Percentiles rank a stretch among this genome's conserved stretches.
Evolutionary conservation across 2,888 invertebrate species (phyloP).

Genomic region (Drosophila pseudotalamancana): DNA sequence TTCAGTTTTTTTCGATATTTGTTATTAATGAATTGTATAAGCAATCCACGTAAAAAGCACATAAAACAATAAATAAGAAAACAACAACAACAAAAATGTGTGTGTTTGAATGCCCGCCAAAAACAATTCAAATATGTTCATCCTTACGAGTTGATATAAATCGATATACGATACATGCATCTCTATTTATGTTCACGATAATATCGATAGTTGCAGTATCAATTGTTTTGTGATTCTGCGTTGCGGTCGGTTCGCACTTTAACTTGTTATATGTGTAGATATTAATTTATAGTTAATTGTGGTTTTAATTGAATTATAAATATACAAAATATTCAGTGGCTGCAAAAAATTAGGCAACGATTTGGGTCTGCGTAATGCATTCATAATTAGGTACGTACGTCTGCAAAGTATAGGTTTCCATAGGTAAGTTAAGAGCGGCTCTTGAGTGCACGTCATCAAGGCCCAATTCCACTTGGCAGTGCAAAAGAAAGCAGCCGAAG

Average conservation of each 20-base stretch:
- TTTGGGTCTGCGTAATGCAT: constrained; percentile 3
- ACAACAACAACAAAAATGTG: neutral
- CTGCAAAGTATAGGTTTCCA: constrained; percentile 6
- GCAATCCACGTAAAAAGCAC: constrained; percentile 39
- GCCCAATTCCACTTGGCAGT: constrained; percentile 8
- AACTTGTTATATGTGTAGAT: neutral
- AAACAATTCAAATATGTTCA: neutral
- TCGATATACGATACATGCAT: constrained; percentile 3
- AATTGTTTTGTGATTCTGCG: constrained; percentile 16
- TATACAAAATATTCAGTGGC: neutral
- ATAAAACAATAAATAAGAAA: constrained; percentile 10
- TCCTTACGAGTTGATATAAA: neutral
- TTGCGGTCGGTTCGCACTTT: constrained; percentile 28
- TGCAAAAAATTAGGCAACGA: constrained; percentile 15
- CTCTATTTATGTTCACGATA: neutral
- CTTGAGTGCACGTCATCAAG: constrained; percentile 56
- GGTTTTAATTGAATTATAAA: neutral
- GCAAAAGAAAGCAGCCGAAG: constrained; percentile 40
- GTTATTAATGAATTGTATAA: constrained; percentile 61
- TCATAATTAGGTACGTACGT: neutral
- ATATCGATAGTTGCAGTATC: constrained; percentile 28
- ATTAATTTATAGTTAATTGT: constrained; percentile 4
- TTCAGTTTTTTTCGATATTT: constrained; percentile 29
- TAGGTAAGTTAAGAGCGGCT: constrained; percentile 55
- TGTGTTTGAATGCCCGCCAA: constrained; percentile 29